A percentile compares a stretch with the other conserved stretches of the same genome.
Evolutionary conservation across 2,797 vertebrate genomes (phyloP).

Genomic region (Pipistrellus kuhlii): DNA sequence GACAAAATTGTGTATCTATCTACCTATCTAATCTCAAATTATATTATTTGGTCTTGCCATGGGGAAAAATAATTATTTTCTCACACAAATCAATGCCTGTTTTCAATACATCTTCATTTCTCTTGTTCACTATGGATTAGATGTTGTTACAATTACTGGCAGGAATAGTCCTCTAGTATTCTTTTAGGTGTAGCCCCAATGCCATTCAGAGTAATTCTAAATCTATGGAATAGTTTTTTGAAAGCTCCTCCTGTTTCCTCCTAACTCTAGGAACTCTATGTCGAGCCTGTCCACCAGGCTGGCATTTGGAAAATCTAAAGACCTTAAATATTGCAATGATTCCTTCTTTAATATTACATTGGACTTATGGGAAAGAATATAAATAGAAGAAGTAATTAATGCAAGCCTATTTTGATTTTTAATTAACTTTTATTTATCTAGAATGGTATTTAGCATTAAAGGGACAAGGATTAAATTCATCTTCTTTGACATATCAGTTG

Average conservation of each 20-base stretch:
- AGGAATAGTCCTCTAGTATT: neutral
- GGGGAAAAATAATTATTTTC: neutral
- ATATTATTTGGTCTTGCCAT: neutral
- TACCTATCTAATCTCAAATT: neutral
- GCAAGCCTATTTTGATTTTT: neutral
- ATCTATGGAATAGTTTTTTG: neutral
- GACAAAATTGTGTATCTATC: neutral
- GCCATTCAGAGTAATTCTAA: constrained; percentile 12
- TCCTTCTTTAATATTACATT: neutral
- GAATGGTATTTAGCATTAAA: neutral
- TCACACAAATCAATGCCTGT: neutral
- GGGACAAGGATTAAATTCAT: neutral
- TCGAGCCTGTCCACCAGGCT: neutral
- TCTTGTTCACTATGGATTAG: neutral
- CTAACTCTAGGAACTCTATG: neutral
- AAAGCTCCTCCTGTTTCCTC: neutral
- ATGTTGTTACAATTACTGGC: neutral
- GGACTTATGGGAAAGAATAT: neutral
- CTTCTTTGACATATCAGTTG: neutral
- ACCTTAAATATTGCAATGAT: neutral
- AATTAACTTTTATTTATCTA: constrained; percentile 11
- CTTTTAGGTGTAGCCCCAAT: neutral
- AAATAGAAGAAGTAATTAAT: neutral
- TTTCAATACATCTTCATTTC: constrained; percentile 18
- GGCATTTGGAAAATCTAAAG: neutral